Evolutionary conservation across 2,797 vertebrate genomes (phyloP), one percentile per base, ranked within the genome.

Genomic region (Rhynchonycteris naso): DNA sequence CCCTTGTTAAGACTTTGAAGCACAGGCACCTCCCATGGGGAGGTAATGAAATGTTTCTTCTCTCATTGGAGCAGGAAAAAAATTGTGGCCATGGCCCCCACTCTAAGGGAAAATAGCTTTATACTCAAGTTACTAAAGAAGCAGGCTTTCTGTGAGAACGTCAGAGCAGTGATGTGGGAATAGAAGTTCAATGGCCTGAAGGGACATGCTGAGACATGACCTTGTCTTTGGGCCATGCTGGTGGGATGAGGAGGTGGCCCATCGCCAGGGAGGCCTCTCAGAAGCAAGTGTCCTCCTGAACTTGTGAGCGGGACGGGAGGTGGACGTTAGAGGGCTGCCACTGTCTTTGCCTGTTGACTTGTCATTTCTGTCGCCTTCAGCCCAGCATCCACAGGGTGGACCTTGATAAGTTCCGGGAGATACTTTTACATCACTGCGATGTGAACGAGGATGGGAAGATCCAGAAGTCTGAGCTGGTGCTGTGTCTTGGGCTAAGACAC

Each of bases 371-470:
- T 97, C 76, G 4, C 47, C 84, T 82, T 43, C 98, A 99, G 99
- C 99, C 99, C 93, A 99, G 98, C 97, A 98, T 99, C 97, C 99
- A 98, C 0, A 99, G 99, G 2, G 96, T 98, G 10, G 99, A 99
- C 94, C 98, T 99, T 97, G 99, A 99, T 97, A 99, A 99, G 97
- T 99, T 99, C 96, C 99, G 99, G 47, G 98, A 97, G 14, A 97
- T 99, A 81, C 98, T 99, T 76, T 97, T 99, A 93, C 98, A 98
- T 89, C 99, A 99, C 97, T 99, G 99, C 1, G 99, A 99, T 0
- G 97, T 98, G 94, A 99, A 99, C 98, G 99, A 99, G 92, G 99
- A 99, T 1, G 99, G 99, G 52, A 99, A 99, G 98, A 99, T 99
- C 95, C 99, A 99, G 98, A 99, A 98, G 97, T 99, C 99, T 0